Conservation (phyloP, 1,140 invertebrate species). For the Drosophila simulans region DNA sequence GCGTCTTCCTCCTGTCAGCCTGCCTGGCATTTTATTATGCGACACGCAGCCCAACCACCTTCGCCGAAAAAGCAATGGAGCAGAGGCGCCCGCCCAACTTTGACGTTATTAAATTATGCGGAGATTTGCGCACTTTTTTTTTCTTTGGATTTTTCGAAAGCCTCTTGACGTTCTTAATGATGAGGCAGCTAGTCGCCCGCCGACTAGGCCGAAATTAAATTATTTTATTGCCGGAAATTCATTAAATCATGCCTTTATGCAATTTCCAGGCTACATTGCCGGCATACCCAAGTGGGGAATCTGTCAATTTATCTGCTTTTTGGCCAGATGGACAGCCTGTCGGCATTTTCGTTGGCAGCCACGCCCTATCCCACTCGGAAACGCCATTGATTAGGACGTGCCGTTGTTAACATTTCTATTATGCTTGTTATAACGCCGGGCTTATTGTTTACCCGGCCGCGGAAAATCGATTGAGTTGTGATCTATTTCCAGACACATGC, state of each 20-base stretch:
- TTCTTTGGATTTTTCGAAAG: conserved; percentile 35
- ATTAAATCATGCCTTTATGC: conserved; percentile 71
- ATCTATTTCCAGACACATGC: conserved; percentile 45
- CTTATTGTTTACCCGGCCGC: conserved; percentile 37
- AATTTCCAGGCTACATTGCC: conserved; percentile 61
- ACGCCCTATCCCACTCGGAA: conserved; percentile 10
- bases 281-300: conserved; percentile 54
- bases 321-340: conserved; percentile 39
- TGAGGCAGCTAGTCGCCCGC: conserved; percentile 42
- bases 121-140: conserved; percentile 70
- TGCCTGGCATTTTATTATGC: conserved; percentile 67
- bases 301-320: conserved; percentile 37
- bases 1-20: conserved; percentile 37
- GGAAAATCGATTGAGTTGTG: conserved; percentile 36
- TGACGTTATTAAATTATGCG: conserved; percentile 79
- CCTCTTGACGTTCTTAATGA: conserved; percentile 77
- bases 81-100: conserved; percentile 35
- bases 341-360: conserved; percentile 35
- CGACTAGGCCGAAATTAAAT: conserved; percentile 69
- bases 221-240: conserved; percentile 81
- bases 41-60: conserved; percentile 62
- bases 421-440: conserved; percentile 63
- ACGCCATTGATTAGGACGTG: conserved; percentile 62
- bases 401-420: conserved; percentile 59
- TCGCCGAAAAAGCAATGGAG: conserved; percentile 33